Conservation (phyloP, 2,113 vertebrate genomes). For the Lepus americanus region DNA sequence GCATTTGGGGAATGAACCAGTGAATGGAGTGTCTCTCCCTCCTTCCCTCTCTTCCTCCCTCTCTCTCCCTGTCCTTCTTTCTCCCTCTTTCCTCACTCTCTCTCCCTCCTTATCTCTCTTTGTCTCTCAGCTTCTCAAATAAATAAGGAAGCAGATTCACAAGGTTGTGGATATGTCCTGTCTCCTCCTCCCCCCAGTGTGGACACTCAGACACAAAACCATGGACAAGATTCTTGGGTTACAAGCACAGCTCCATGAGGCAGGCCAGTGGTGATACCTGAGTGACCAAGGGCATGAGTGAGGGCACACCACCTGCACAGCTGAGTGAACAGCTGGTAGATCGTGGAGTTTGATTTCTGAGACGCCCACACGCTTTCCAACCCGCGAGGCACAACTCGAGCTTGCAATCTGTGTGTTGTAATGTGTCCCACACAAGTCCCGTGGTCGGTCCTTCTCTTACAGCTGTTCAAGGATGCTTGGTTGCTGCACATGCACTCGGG, state of each 20-base stretch:
- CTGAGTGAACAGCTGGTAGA: not conserved
- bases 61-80: too few relatives aligned
- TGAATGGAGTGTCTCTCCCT: too few relatives aligned
- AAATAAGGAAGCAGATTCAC: not conserved
- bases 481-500: slow-evolving; percentile 93
- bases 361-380: not conserved
- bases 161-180: not conserved
- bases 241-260: not conserved
- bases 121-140: too few relatives aligned
- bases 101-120: too few relatives aligned
- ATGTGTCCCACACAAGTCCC: not conserved
- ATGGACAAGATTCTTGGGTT: not conserved
- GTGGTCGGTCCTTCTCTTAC: not conserved
- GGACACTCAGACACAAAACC: not conserved
- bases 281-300: not conserved
- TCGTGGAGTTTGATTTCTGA: not conserved
- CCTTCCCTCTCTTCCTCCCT: too few relatives aligned
- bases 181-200: not conserved
- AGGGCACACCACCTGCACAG: not conserved
- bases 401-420: not conserved
- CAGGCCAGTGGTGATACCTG: not conserved
- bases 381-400: not conserved
- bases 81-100: too few relatives aligned
- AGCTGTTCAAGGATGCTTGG: slow-evolving; percentile 99
- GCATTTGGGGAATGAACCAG: too few relatives aligned